Conservation (phyloP, 2,888 invertebrate species). For the Prosopocoilus inquinatus region DNA sequence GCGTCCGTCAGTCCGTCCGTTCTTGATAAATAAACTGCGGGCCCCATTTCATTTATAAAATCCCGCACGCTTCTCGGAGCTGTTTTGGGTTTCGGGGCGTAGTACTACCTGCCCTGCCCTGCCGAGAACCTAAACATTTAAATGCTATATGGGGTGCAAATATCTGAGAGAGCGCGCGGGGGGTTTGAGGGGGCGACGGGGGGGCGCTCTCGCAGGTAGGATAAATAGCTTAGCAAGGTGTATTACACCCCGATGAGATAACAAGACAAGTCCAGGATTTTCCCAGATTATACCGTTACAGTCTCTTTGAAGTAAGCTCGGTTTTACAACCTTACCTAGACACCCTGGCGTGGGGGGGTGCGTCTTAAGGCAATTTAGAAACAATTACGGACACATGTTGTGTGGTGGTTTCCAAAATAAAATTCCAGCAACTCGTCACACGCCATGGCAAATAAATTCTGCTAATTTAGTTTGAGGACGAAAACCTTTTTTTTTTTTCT, state of each 20-base stretch:
- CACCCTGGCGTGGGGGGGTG: not conserved
- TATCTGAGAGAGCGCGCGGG: not conserved
- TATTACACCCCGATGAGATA: constrained; percentile 4
- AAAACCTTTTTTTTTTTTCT: constrained; percentile 4
- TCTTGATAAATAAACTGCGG: too few species aligned
- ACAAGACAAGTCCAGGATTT: constrained; percentile 6
- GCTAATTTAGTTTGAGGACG: not conserved
- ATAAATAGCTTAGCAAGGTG: constrained; percentile 11
- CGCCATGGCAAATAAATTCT: too few species aligned
- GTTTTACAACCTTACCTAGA: constrained; percentile 1
- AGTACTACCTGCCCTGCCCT: too few species aligned
- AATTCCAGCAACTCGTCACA: too few species aligned
- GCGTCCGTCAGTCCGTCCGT: too few species aligned
- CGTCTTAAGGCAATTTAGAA: not conserved
- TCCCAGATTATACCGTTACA: constrained; percentile 5
- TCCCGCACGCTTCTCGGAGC: too few species aligned
- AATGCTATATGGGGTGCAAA: not conserved
- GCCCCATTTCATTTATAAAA: too few species aligned
- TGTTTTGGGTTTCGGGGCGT: too few species aligned
- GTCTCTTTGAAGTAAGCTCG: not conserved
- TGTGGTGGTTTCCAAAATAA: not conserved
- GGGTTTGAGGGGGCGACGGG: constrained; percentile 26
- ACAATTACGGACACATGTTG: constrained; percentile 3
- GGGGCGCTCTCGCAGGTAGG: constrained; percentile 30
- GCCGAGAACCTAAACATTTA: not conserved